Percentiles rank a stretch among this genome's conserved stretches.
Conservation (phyloP, 2,113 vertebrate genomes). For the Entomyzon cyanotis region DNA sequence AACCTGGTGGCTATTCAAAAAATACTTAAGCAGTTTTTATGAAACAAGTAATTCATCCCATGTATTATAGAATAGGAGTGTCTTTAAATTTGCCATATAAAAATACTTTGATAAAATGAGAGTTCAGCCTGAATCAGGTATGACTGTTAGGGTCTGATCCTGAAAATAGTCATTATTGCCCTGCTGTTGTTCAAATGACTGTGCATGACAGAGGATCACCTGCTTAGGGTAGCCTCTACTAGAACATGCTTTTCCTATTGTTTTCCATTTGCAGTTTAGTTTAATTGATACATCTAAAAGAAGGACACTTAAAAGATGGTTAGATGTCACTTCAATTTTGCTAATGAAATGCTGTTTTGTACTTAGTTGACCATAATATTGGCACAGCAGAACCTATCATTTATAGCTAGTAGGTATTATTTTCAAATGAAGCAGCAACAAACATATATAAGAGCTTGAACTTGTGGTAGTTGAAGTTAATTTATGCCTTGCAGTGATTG, state of each 20-base stretch:
- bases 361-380: background rate
- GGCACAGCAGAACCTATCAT: background rate
- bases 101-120: background rate
- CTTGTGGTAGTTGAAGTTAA: background rate
- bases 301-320: background rate
- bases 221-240: background rate
- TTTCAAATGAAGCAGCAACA: constrained; percentile 4
- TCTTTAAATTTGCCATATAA: background rate
- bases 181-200: background rate
- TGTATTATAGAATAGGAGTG: background rate
- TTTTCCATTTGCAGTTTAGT: background rate
- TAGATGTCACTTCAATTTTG: background rate
- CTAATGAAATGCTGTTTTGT: background rate
- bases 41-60: background rate
- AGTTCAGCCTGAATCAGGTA: background rate
- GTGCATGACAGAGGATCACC: background rate
- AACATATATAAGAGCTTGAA: background rate
- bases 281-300: background rate
- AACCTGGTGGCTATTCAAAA: background rate
- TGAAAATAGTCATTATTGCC: background rate
- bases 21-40: background rate
- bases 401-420: background rate
- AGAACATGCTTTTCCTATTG: rapidly evolving
- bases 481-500: background rate
- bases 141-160: background rate